Conservation (phyloP, 1,140 invertebrate species). For the Alviniconcha marisindica region DNA sequence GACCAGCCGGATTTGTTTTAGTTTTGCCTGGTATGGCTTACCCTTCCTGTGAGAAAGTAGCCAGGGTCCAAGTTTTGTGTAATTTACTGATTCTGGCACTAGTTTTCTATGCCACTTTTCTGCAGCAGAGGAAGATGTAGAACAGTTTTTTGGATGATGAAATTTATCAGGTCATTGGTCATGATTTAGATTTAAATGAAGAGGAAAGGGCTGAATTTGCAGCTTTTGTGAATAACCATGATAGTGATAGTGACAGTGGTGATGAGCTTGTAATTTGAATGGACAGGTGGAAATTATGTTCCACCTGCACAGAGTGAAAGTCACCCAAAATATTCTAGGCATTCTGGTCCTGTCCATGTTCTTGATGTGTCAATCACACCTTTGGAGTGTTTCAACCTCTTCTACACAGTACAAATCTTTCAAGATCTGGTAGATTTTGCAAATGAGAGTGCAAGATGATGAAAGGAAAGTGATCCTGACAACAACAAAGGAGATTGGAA, state of each 20-base stretch:
- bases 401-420: background rate
- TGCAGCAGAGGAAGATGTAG: too few species aligned
- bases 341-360: background rate
- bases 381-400: background rate
- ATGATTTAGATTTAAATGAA: conserved; percentile 1
- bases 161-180: background rate
- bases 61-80: too few species aligned
- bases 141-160: conserved; percentile 11
- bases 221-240: background rate
- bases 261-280: background rate
- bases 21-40: too few species aligned
- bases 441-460: background rate
- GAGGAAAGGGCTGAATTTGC: background rate
- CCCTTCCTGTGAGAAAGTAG: too few species aligned
- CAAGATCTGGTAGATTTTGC: background rate
- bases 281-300: background rate
- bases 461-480: background rate
- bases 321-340: background rate
- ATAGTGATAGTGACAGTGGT: background rate
- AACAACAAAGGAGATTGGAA: conserved; percentile 41
- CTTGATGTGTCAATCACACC: background rate
- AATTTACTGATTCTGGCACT: too few species aligned
- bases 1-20: too few species aligned
- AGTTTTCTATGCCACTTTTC: too few species aligned
- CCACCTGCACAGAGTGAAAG: background rate